Conservation (phyloP, 2,888 invertebrate species). For the Hirtodrosophila histrioides region DNA sequence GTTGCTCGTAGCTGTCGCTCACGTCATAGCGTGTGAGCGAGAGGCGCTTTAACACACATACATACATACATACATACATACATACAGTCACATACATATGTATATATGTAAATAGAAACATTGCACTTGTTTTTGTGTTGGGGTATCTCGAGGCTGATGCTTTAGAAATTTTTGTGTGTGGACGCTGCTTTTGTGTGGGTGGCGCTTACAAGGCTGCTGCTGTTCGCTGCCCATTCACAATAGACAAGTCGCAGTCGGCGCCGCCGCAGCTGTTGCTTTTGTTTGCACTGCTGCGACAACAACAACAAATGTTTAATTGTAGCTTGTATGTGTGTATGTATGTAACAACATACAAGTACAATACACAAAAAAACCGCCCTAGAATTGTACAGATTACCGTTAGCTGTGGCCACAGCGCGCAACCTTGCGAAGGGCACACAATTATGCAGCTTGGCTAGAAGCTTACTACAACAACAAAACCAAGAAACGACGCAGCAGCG, state of each 20-base stretch:
- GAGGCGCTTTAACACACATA: conserved; percentile 8
- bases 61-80: neutral
- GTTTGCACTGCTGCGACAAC: conserved; percentile 28
- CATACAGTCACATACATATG: conserved; percentile 3
- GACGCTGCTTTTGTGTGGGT: conserved; percentile 65
- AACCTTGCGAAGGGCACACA: conserved; percentile 59
- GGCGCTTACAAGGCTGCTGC: conserved; percentile 69
- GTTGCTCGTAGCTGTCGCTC: conserved; percentile 45
- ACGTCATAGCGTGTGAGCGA: conserved; percentile 57
- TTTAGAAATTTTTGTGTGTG: conserved; percentile 68
- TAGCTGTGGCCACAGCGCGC: conserved; percentile 38
- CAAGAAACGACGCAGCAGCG: conserved; percentile 6
- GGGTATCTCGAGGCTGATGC: conserved; percentile 37
- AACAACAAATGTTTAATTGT: conserved; percentile 39
- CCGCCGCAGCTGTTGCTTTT: conserved; percentile 69
- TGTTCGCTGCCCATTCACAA: conserved; percentile 57
- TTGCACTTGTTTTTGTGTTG: conserved; percentile 46
- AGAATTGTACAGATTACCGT: conserved; percentile 35
- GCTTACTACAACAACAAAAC: conserved; percentile 12
- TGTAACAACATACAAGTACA: neutral
- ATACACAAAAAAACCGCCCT: conserved; percentile 1
- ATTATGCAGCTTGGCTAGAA: conserved; percentile 25
- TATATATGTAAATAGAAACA: conserved; percentile 26
- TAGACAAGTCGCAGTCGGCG: conserved; percentile 33
- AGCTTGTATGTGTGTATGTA: conserved; percentile 6